phyloP scores from a whole-genome alignment of 1,140 invertebrate genomes.

The Belonocnema kinseyi region DNA sequence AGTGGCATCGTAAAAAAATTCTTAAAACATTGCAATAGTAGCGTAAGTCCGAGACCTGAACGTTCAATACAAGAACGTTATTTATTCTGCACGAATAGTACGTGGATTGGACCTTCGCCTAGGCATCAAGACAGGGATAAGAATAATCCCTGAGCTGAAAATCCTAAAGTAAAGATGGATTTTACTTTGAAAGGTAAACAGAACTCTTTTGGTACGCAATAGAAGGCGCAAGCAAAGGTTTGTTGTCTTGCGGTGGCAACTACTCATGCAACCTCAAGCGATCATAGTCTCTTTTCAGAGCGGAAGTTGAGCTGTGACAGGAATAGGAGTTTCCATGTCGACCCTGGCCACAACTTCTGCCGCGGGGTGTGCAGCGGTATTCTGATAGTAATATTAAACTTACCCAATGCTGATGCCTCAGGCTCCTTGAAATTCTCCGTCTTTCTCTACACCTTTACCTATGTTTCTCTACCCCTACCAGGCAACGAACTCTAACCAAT shows the following conservation, averaged over 20 bases:
- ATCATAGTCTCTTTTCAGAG: conserved; percentile 32
- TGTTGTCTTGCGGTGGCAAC: background rate
- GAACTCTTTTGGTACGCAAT: background rate
- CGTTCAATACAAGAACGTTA: no score
- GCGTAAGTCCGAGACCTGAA: no score
- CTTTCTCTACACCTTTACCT: conserved; percentile 21
- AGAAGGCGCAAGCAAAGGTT: background rate
- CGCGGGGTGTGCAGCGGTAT: conserved; percentile 40
- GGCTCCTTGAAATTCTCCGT: conserved; percentile 37
- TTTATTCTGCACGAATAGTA: no score
- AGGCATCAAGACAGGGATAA: background rate
- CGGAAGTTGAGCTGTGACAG: conserved; percentile 55
- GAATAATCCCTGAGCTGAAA: conserved; percentile 4
- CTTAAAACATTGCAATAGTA: no score
- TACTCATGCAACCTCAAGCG: background rate
- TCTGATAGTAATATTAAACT: conserved; percentile 64
- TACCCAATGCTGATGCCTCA: conserved; percentile 53
- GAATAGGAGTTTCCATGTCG: conserved; percentile 57
- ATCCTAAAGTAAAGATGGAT: conserved; percentile 27
- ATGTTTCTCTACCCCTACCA: conserved; percentile 33
- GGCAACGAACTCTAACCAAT: conserved; percentile 29
- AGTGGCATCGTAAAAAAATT: no score
- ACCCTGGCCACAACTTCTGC: conserved; percentile 42
- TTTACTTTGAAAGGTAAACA: conserved; percentile 13
- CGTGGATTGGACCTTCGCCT: background rate